Conservation (phyloP, 2,113 vertebrate species). For the Varanus salvator region DNA sequence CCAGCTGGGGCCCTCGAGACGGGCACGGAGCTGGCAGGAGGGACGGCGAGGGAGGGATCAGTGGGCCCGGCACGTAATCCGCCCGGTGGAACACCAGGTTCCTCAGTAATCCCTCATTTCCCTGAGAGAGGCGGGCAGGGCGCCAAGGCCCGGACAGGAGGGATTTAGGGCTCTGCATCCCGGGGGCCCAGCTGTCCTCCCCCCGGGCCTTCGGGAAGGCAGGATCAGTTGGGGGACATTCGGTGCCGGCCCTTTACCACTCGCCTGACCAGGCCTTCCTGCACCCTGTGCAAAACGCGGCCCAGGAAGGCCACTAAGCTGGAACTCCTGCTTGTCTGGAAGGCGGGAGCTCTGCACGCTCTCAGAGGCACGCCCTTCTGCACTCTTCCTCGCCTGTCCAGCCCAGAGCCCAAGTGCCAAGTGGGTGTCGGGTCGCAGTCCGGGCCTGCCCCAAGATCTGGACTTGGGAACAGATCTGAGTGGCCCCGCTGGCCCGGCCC, state of each 20-base stretch:
- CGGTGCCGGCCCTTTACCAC: too few species aligned
- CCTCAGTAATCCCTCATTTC: background rate
- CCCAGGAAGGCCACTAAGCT: background rate
- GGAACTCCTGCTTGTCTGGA: background rate
- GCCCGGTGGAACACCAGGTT: background rate
- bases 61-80: background rate
- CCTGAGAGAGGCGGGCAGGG: slow-evolving; percentile 8
- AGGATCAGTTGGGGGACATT: background rate
- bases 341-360: background rate
- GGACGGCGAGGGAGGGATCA: too few species aligned
- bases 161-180: background rate
- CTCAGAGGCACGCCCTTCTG: background rate
- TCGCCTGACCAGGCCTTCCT: background rate
- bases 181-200: slow-evolving; percentile 44
- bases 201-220: background rate
- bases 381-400: background rate
- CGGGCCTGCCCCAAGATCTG: background rate
- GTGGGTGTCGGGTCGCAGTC: too few species aligned
- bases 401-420: background rate
- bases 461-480: background rate
- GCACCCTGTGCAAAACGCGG: background rate
- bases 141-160: background rate
- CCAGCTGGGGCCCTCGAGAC: too few species aligned
- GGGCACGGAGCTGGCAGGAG: too few species aligned
- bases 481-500: background rate